phyloP scores from a whole-genome alignment of 1,140 invertebrate genomes.

The Penaeus vannamei region DNA sequence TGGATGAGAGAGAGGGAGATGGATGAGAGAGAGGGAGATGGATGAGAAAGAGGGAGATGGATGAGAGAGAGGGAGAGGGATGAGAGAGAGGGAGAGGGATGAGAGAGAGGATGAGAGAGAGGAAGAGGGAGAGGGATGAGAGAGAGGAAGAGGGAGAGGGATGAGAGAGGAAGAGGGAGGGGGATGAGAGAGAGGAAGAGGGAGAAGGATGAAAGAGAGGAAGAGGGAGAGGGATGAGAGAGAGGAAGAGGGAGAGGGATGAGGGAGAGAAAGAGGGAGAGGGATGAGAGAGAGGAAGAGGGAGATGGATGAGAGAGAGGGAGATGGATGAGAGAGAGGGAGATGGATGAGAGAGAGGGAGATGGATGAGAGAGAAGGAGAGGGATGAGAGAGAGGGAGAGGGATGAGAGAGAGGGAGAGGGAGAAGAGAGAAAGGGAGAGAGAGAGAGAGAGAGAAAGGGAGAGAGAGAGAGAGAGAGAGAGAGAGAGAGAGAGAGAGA shows the following conservation, averaged over 20 bases:
- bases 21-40: neutral
- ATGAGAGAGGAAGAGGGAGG: neutral
- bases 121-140: neutral
- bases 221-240: neutral
- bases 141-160: too few relatives aligned
- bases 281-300: neutral
- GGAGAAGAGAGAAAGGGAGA: neutral
- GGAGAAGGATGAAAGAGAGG: neutral
- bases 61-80: neutral
- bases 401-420: neutral
- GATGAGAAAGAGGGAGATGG: neutral
- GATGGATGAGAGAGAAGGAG: neutral
- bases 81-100: neutral
- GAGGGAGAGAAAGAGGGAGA: neutral
- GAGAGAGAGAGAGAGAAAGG: neutral
- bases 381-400: neutral
- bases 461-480: neutral
- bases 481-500: neutral
- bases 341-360: neutral
- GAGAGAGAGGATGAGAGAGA: neutral
- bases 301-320: too few relatives aligned
- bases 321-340: neutral
- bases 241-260: neutral
- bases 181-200: neutral
- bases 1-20: neutral